Evolutionary conservation across 1,140 invertebrate species (phyloP), one percentile per base, ranked within the genome.

Genomic region (Drosophila nigromelanica): DNA sequence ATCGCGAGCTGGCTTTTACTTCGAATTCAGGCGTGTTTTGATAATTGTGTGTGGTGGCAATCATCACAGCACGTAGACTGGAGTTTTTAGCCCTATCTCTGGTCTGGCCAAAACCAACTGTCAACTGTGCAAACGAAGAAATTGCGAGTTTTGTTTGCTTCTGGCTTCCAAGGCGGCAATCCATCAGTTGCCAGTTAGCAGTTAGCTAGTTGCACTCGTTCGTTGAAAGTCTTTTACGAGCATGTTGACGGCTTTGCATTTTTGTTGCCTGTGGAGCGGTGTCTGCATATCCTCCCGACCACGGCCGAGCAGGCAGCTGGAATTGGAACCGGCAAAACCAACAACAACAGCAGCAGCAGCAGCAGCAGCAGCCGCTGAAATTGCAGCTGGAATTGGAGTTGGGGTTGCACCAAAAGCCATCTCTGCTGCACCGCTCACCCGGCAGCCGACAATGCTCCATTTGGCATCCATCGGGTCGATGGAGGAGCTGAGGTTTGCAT

Each of bases 191-290:
- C 12, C 40, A 24, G 33, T 35, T 35, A 39, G 27, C 40, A 48
- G 51, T 33, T 48, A 47, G 68, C 58, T 50, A 30, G 18, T 42
- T 52, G 54, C 15, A 3, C 40, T 40, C 35, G 43, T 33, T 7
- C 5, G 12, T 3, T 35, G 14, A 60, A 24, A 14, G 37, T 24
- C 60, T 3, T 39, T 30, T 30, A 24, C n/a, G 24, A 15, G 14
- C 6, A 72, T 72, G 69, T 14, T 66, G 24, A 18, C 37, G 24
- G 42, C 43, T 14, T 24, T 72, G 47, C 54, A 58, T 10, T 58
- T 58, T 12, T 52, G 43, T 14, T 72, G 69, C 52, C 40, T 72
- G 0, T 72, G 69, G 68, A 64, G 35, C n/a, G 43, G 62, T 24
- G 27, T 43, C 5, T 62, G 69, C 11, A 27, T 72, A 14, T 35